Base-by-base conservation (phyloP, 2,888 invertebrate species). In the Dermolepida albohirtum region DNA sequence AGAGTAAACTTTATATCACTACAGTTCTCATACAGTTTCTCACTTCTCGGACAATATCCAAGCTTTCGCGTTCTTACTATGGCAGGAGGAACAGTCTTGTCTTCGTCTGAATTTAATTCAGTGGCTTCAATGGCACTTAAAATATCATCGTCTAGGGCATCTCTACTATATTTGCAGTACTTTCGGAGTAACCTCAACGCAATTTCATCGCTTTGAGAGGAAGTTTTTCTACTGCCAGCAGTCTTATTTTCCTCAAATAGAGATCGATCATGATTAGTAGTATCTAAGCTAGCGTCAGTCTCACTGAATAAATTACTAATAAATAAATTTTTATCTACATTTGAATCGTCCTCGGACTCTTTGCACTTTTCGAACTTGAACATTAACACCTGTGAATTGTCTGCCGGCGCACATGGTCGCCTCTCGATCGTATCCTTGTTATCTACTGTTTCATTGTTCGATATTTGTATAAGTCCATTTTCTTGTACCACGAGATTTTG, bases 121-220 rank as follows among this genome's bases (percentile, higher is more conserved):
- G 71, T 72, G n/a, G 73, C 77, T 71, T 81, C 82, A 39, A 83
- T 78, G 51, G 83, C 83, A 70, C 76, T 80, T 40, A 84, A 77
- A 39, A 83, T 82, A 7, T 82, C 79, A 67, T 80, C 77, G 66
- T 81, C 83, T 17, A 82, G 75, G 27, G 81, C 77, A 67, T 80
- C 81, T 65, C 80, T 78, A 69, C 82, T 83, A 69, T 84, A 83
- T 70, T 82, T 82, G 73, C 81, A 83, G 73, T 84, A 84, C 75
- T 84, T 84, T 72, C 81, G 81, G 44, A 84, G 76, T 68, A 84
- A 74, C 71, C 80, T 77, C 70, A 83, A 74, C 34, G 82, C 84
- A 67, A 84, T 78, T 73, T 83, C 83, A 73, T 84, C 84, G 71
- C 79, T 82, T 71, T 82, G 81, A 51, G 77, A 77, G 50, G 79